Evolutionary conservation across 2,797 vertebrate species (phyloP), one percentile per base, ranked within the genome.

Genomic region (Muscicapa comitata): DNA sequence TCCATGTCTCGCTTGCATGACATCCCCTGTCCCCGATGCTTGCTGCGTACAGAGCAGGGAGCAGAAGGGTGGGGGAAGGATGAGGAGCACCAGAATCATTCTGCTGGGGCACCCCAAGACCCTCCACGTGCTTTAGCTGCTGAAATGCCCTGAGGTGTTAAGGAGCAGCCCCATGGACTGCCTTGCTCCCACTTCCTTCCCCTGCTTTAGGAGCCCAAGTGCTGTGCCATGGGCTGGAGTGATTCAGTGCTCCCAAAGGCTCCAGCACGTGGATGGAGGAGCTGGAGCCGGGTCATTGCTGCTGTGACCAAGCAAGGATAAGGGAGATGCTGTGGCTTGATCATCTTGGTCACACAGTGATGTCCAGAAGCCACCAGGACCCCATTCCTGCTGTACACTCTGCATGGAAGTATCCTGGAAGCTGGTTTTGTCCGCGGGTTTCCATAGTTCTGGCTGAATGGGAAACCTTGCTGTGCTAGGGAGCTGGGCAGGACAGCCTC

Each of bases 261-360:
- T 87, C 85, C 85, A 90, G 68, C 38, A 20, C 6, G 1, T 1
- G 54, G 65, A 73, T 4, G 2, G 80, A 59, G 70, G 50, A 47
- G 38, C 66, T 66, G 62, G 68, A 63, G 26, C 68, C 0, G 0
- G 33, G 37, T 88, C 66, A 17, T 13, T 23, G 54, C 19, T 35
- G 50, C 47, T 11, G 15, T 4, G 6, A 55, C 42, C 59, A 28
- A 35, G 74, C 1, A 2, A 53, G 65, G 40, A 13, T 6, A 21
- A 80, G 72, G 57, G 37, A 74, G 7, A 17, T 31, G 40, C 20
- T 59, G 80, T 42, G 40, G 19, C 20, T 62, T 2, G 16, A 15
- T 45, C 12, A 15, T 0, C 0, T 1, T 45, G 45, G 29, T 29
- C n/a, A 5, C 6, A 6, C 2, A 35, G 19, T 0, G 0, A 28